phyloP scores from a whole-genome alignment of 2,888 invertebrate genomes.

The Apodemia hepburni region DNA sequence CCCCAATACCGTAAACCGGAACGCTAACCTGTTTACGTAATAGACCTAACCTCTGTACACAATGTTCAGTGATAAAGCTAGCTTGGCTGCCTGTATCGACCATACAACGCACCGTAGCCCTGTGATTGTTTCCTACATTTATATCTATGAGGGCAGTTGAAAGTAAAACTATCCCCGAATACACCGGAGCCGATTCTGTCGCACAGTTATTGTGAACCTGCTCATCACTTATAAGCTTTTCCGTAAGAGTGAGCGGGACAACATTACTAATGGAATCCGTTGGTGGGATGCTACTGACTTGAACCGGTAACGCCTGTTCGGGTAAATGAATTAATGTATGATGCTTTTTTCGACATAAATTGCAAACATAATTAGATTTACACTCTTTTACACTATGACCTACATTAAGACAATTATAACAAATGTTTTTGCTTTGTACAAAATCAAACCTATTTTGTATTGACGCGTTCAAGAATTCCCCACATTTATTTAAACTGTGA shows the following conservation, averaged over 20 bases:
- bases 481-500: background rate
- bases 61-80: background rate
- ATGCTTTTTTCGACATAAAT: background rate
- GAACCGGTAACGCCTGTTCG: background rate
- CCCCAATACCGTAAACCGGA: background rate
- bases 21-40: background rate
- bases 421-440: slow-evolving; percentile 3
- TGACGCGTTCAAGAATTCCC: background rate
- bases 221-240: background rate
- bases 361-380: slow-evolving; percentile 1
- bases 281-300: too few relatives aligned
- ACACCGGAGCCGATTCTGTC: background rate
- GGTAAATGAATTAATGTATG: slow-evolving; percentile 13
- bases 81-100: background rate
- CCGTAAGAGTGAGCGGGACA: background rate
- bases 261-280: background rate
- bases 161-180: background rate
- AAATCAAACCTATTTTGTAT: background rate
- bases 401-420: slow-evolving; percentile 12
- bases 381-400: slow-evolving; percentile 11
- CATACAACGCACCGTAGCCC: background rate
- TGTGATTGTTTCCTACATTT: background rate
- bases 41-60: background rate
- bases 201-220: background rate
- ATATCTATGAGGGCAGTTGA: background rate